Base-by-base conservation (phyloP, 2,113 vertebrate species). In the Zootoca vivipara region DNA sequence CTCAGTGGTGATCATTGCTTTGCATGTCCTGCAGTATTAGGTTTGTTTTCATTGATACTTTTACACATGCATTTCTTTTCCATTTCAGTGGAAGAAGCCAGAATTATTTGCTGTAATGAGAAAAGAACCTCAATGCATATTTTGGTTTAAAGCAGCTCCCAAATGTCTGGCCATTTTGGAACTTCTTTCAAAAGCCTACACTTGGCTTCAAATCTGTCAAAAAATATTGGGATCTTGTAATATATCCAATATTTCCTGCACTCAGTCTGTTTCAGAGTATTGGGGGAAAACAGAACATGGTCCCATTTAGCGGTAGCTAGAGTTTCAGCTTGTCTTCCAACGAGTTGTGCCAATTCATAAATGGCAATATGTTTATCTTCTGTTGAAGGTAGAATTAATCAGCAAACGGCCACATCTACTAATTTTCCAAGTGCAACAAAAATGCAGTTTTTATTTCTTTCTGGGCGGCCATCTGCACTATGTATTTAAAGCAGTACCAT, bases 161-260 rank as follows among this genome's bases (percentile, higher is more conserved):
- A 85, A 91, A 94, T 89, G 7, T 69, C 88, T 92, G 92, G 65
- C 78, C 0, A 3, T 7, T 1, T 85, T 62, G 90, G 86, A 92
- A 83, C 89, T 90, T 89, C 64, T 82, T 65, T 15, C 72, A 91
- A 73, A 62, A 78, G 18, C 82, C 86, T 46, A 1, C 90, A 89
- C 74, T 81, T 88, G 85, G 20, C 15, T 86, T 78, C 16, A 89
- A 91, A 58, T 82, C 35, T 74, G 89, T 93, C 75, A 78, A 74
- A 40, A 90, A 28, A 74, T 86, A 15, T 22, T 82, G 12, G 46
- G 2, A 85, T 91, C 69, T 91, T 13, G 70, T 87, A 85, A 22
- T 16, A 7, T 3, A 80, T 35, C 40, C 26, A 46, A 5, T 69
- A 67, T 85, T 90, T 91, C 35, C 73, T 80, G 26, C 8, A n/a